These are phyloP conservation scores for Mus spicilegus DNA, from an alignment of 2,113 vertebrate genomes.

Conservation along the genomic window DNA sequence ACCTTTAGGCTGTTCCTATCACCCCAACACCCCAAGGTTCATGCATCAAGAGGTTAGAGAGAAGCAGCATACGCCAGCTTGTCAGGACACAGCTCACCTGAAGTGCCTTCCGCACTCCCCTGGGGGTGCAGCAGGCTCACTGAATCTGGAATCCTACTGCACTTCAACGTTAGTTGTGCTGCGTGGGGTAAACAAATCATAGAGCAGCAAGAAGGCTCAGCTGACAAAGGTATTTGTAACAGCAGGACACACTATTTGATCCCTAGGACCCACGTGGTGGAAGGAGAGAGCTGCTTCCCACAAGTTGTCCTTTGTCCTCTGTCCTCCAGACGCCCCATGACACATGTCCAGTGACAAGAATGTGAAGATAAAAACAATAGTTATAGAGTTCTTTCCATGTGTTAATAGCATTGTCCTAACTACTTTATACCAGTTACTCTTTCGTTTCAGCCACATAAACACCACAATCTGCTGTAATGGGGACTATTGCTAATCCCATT, in stretches of 20 bases:
- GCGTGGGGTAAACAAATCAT: background rate
- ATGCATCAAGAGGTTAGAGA: background rate
- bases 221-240: background rate
- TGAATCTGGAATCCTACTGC: background rate
- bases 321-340: background rate
- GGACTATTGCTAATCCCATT: background rate
- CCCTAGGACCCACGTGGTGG: background rate
- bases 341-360: background rate
- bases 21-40: background rate
- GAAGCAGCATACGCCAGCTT: constrained; percentile 56
- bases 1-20: background rate
- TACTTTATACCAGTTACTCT: background rate
- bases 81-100: background rate
- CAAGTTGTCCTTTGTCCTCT: background rate
- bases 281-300: background rate
- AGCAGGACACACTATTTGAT: background rate
- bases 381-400: background rate
- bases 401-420: background rate
- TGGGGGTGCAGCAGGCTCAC: background rate
- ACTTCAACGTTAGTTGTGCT: background rate
- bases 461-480: background rate
- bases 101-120: background rate
- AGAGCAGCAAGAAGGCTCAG: background rate
- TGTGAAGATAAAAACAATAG: background rate
- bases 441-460: background rate